A percentile compares a stretch with the other conserved stretches of the same genome.
These are phyloP conservation scores for Ephestia elutella DNA, from an alignment of 1,140 invertebrate species.

Conservation along the genomic window DNA sequence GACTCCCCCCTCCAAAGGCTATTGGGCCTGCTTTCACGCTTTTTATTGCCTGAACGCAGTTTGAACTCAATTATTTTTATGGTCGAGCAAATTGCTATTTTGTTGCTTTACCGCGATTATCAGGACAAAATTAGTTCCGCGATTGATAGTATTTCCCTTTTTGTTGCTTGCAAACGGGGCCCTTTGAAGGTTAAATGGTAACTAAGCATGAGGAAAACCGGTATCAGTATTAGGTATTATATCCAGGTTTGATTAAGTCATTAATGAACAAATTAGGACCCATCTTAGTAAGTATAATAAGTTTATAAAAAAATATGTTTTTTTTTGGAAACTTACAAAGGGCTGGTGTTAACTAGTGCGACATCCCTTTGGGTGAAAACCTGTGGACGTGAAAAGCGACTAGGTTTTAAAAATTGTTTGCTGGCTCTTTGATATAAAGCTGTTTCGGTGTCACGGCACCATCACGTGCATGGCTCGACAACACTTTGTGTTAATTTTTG, in stretches of 20 bases:
- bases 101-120: slow-evolving; percentile 72
- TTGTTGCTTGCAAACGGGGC: slow-evolving; percentile 9
- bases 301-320: too few species aligned
- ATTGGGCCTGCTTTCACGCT: slow-evolving; percentile 68
- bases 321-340: too few species aligned
- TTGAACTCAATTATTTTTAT: slow-evolving; percentile 75
- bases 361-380: background rate
- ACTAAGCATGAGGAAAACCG: background rate
- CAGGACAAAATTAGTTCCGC: slow-evolving; percentile 63
- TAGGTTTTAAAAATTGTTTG: slow-evolving; percentile 40
- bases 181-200: slow-evolving; percentile 1
- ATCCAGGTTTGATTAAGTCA: too few species aligned
- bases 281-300: too few species aligned
- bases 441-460: slow-evolving; percentile 35
- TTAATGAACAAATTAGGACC: too few species aligned
- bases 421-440: slow-evolving; percentile 47
- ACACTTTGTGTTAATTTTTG: slow-evolving; percentile 31
- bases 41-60: slow-evolving; percentile 72
- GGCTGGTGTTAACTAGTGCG: too few species aligned
- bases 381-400: slow-evolving; percentile 28
- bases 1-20: slow-evolving; percentile 61
- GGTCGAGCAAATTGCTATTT: slow-evolving; percentile 71
- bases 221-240: slow-evolving; percentile 11
- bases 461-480: slow-evolving; percentile 38
- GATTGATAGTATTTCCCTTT: slow-evolving; percentile 53